phyloP scores from a whole-genome alignment of 2,797 vertebrate genomes.

The Cirrhinus mrigala region DNA sequence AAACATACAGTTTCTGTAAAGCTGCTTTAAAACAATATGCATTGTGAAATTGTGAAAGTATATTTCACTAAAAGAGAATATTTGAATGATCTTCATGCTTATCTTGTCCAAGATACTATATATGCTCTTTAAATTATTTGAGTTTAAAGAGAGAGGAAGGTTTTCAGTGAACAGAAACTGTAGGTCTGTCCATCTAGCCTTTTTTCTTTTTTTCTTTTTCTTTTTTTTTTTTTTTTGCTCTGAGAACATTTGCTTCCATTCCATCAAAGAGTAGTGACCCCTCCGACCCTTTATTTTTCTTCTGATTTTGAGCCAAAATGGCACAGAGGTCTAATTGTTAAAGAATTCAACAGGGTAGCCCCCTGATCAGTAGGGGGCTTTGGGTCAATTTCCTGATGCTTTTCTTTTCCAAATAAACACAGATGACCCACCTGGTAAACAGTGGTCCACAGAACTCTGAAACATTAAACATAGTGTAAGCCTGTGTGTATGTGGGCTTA shows the following conservation, averaged over 20 bases:
- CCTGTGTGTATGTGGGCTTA: background rate
- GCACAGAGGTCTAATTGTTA: slow-evolving; percentile 69
- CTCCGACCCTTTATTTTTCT: slow-evolving; percentile 23
- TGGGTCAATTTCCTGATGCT: slow-evolving; percentile 81
- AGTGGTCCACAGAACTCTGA: slow-evolving; percentile 64
- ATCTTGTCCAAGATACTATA: background rate
- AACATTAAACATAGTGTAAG: slow-evolving; percentile 75
- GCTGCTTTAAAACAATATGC: too few relatives aligned
- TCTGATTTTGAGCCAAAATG: slow-evolving; percentile 22
- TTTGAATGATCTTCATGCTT: background rate
- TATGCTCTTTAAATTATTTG: background rate
- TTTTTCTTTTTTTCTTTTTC: too few relatives aligned
- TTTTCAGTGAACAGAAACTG: background rate
- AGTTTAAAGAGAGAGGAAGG: background rate
- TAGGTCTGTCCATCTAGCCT: background rate
- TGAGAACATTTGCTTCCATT: background rate
- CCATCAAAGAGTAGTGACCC: background rate
- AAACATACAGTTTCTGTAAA: background rate
- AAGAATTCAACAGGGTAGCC: slow-evolving; percentile 68
- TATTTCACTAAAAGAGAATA: background rate
- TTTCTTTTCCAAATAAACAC: slow-evolving; percentile 79
- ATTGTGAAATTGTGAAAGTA: too few relatives aligned
- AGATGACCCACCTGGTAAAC: slow-evolving; percentile 50
- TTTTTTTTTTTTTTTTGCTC: background rate
- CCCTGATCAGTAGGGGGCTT: slow-evolving; percentile 72